These are phyloP conservation scores for Sesia apiformis DNA, from an alignment of 2,888 invertebrate genomes.

Conservation along the genomic window DNA sequence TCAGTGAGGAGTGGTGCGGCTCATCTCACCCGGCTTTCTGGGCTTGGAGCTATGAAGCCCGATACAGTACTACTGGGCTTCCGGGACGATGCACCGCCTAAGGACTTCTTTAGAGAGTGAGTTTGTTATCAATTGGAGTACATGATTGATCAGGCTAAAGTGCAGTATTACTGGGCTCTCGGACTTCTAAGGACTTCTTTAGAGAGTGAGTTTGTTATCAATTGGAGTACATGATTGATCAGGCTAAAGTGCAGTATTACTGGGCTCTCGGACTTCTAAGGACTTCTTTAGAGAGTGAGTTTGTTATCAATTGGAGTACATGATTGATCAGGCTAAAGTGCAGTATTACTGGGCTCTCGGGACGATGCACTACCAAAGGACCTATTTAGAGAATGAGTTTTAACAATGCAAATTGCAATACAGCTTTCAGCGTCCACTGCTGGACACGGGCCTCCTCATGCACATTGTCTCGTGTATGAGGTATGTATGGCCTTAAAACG, in stretches of 20 bases:
- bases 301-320: too few species aligned
- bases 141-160: too few species aligned
- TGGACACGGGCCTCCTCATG: too few species aligned
- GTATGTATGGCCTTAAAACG: too few species aligned
- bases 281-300: conserved; percentile 86
- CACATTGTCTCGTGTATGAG: too few species aligned
- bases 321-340: conserved; percentile 58
- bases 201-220: conserved; percentile 66
- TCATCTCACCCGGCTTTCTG: conserved; percentile 92
- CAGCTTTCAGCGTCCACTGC: too few species aligned
- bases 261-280: conserved; percentile 91
- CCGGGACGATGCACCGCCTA: conserved; percentile 83
- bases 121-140: conserved; percentile 13
- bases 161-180: conserved; percentile 95
- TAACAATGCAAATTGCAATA: too few species aligned
- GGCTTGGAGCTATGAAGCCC: conserved; percentile 99
- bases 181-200: conserved; percentile 89
- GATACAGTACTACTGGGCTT: conserved; percentile 98
- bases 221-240: too few species aligned
- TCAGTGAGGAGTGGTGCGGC: conserved; percentile 92
- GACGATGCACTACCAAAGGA: conserved; percentile 84
- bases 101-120: conserved; percentile 86
- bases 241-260: too few species aligned
- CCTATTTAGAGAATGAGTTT: conserved; percentile 81
- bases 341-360: conserved; percentile 94